Percentiles rank a stretch among this genome's conserved stretches.
phyloP scores from a whole-genome alignment of 2,113 vertebrate genomes.

The Ardeotis arabs region DNA sequence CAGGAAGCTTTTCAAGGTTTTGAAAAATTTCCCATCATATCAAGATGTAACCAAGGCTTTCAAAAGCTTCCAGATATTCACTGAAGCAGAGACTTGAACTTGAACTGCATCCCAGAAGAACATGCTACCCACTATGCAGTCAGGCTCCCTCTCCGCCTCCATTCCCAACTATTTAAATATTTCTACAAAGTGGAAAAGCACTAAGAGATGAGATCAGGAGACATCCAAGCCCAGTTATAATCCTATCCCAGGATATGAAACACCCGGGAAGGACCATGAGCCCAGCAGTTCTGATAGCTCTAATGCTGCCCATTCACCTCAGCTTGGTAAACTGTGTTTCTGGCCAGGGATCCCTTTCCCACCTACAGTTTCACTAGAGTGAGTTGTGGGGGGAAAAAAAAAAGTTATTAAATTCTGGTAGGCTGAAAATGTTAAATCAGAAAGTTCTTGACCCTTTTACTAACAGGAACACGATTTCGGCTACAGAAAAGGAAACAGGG shows the following conservation, averaged over 20 bases:
- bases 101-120: constrained; percentile 30
- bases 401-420: background rate
- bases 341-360: background rate
- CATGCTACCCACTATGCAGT: background rate
- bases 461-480: background rate
- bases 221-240: background rate
- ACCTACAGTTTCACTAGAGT: background rate
- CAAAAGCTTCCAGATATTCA: constrained; percentile 33
- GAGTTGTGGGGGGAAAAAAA: background rate
- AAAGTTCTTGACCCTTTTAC: background rate
- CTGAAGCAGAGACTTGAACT: constrained; percentile 10
- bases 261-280: background rate
- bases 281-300: background rate
- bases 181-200: background rate
- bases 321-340: background rate
- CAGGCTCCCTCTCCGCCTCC: background rate
- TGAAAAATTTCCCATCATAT: constrained; percentile 21
- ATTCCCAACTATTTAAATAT: background rate
- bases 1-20: constrained; percentile 24
- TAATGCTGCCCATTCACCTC: background rate
- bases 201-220: background rate
- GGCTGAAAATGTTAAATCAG: background rate
- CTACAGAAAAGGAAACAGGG: background rate
- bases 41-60: constrained; percentile 29
- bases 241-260: background rate